Evolutionary conservation across 2,113 vertebrate species (phyloP).

Genomic region (Silurus meridionalis): DNA sequence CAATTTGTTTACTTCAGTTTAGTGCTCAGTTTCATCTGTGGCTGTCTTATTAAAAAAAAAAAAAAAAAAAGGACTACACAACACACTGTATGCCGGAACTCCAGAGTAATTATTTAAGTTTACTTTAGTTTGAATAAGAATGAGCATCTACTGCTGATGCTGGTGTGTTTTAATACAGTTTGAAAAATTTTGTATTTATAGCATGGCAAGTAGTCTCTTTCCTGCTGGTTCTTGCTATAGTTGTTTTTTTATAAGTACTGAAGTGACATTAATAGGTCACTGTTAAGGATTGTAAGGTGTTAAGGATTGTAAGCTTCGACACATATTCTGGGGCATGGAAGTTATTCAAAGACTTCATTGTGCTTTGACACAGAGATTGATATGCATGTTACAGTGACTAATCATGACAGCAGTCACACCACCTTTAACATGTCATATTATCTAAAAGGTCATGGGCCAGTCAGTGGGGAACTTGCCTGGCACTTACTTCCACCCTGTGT

Average conservation of each 20-base stretch:
- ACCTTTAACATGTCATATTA: background rate
- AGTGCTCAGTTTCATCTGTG: background rate
- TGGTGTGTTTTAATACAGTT: background rate
- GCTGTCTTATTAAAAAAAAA: background rate
- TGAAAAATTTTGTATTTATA: background rate
- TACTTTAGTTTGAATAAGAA: background rate
- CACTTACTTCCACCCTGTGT: too few species aligned
- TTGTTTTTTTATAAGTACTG: background rate
- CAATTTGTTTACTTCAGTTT: slow-evolving; percentile 17
- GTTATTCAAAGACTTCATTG: background rate
- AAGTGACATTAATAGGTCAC: background rate
- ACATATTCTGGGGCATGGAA: background rate
- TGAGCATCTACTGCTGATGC: background rate
- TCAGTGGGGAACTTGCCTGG: too few species aligned
- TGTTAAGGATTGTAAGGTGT: background rate
- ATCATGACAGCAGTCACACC: too few species aligned
- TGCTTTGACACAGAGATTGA: background rate
- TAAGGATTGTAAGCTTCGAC: background rate
- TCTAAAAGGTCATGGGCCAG: background rate
- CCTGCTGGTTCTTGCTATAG: background rate
- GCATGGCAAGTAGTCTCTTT: background rate
- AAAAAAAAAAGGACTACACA: background rate
- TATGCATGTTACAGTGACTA: background rate
- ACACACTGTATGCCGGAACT: background rate
- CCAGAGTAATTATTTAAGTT: background rate